These are phyloP conservation scores for Deroplatys truncata DNA, from an alignment of 2,888 invertebrate genomes.

Conservation along the genomic window DNA sequence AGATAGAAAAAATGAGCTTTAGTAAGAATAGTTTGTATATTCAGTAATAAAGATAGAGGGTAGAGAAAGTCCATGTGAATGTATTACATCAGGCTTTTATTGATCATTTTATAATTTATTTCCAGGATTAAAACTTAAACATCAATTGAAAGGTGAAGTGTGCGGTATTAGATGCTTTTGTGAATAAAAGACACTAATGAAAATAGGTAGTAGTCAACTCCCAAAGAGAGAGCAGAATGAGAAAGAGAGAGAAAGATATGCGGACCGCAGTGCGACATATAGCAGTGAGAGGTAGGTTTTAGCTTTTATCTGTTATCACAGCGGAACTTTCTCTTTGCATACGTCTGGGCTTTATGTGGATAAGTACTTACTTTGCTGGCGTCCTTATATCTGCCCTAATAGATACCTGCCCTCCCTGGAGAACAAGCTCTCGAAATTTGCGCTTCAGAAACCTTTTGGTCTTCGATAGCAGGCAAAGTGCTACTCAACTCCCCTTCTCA, in stretches of 20 bases:
- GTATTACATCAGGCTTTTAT: no score
- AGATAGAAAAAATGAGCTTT: no score
- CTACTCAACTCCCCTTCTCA: background rate
- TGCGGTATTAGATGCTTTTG: no score
- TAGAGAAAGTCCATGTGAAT: no score
- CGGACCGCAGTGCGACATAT: background rate
- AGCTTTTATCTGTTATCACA: background rate
- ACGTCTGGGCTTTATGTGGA: background rate
- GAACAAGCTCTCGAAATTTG: background rate
- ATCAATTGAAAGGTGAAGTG: no score
- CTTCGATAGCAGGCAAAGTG: background rate
- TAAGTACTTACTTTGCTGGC: background rate
- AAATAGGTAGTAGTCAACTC: background rate
- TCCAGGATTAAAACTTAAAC: no score
- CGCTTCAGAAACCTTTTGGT: background rate
- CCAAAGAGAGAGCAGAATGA: background rate
- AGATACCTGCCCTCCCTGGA: background rate
- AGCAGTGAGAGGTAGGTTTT: background rate
- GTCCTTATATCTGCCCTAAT: background rate
- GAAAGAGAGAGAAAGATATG: background rate
- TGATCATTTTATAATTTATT: no score
- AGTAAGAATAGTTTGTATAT: no score
- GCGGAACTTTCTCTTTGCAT: background rate
- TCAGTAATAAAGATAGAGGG: no score
- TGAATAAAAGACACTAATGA: no score